Evolutionary conservation across 2,888 invertebrate genomes (phyloP), one percentile per base, ranked within the genome.

Genomic region (Ephialtes manifestator): DNA sequence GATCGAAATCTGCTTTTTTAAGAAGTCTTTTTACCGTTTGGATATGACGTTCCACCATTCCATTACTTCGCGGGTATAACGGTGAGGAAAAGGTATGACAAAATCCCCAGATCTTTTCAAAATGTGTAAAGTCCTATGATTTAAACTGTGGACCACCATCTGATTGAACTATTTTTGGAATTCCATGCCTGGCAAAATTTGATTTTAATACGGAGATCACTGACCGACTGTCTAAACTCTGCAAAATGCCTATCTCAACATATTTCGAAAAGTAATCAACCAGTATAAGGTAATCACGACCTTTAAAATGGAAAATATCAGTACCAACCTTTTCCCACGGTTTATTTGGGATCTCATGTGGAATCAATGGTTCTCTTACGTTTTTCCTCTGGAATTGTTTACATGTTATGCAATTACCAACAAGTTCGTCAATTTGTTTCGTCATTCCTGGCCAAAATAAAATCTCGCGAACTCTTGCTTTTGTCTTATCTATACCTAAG

Each of bases 71-170:
- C 4, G 86, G 79, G 24, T 81, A 86, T 72, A 71, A 13, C n/a
- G n/a, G n/a, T n/a, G n/a, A n/a, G n/a, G n/a, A n/a, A n/a, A n/a
- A n/a, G n/a, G n/a, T n/a, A n/a, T n/a, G n/a, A n/a, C n/a, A n/a
- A 88, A 88, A 53, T 79, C 72, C 85, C 85, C 84, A 0, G 46
- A 24, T 20, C 5, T 76, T 51, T 4, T 81, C 78, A 48, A 85
- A 87, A 31, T 85, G 72, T 53, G 67, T 76, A 24, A 85, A 87
- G 15, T 85, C 35, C 43, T 74, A 51, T 39, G 72, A 71, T 20
- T 58, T 77, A 48, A 78, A 88, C 55, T 87, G 86, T 2, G 86
- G 83, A 3, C 84, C 88, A 71, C 84, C 85, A 20, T 88, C 87
- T 1, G 80, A 86, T 20, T 78, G 18, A 0, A 86, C 55, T 0